These are phyloP conservation scores for Drosophila eohydei DNA, from an alignment of 2,888 invertebrate species.

Conservation along the genomic window DNA sequence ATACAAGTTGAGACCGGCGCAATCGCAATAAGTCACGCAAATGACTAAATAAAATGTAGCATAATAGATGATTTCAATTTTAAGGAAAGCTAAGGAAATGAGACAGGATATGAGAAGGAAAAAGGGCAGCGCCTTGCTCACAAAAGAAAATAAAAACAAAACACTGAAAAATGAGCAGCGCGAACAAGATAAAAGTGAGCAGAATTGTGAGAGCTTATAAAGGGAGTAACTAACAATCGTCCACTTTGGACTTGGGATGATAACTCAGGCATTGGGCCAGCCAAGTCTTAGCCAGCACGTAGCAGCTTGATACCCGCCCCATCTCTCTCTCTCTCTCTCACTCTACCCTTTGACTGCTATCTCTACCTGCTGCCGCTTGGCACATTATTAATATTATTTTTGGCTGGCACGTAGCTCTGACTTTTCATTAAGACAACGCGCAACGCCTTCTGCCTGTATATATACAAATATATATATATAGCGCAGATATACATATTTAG, in stretches of 20 bases:
- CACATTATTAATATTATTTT: slow-evolving; percentile 76
- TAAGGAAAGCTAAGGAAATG: slow-evolving; percentile 38
- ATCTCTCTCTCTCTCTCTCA: background rate
- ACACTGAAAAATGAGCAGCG: slow-evolving; percentile 17
- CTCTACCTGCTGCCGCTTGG: slow-evolving; percentile 31
- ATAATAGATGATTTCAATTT: slow-evolving; percentile 30
- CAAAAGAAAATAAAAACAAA: slow-evolving; percentile 4
- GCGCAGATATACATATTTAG: slow-evolving; percentile 16
- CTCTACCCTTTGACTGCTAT: slow-evolving; percentile 5
- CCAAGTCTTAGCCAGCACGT: slow-evolving; percentile 47
- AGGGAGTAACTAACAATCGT: slow-evolving; percentile 37
- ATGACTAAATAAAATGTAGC: slow-evolving; percentile 17
- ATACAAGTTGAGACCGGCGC: background rate
- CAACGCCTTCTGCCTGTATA: slow-evolving; percentile 44
- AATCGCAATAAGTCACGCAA: slow-evolving; percentile 27
- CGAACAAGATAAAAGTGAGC: slow-evolving; percentile 33
- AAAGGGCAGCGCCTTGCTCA: slow-evolving; percentile 12
- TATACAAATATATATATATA: slow-evolving; percentile 7
- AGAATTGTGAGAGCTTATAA: slow-evolving; percentile 5
- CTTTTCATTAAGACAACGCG: slow-evolving; percentile 71
- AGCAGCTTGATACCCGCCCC: slow-evolving; percentile 2
- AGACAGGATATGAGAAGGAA: slow-evolving; percentile 41
- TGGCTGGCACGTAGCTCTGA: slow-evolving; percentile 64
- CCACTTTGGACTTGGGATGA: slow-evolving; percentile 27
- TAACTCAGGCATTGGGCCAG: slow-evolving; percentile 30